These are phyloP conservation scores for Subanguina moxae DNA, from an alignment of 1,140 invertebrate genomes.

Conservation along the genomic window DNA sequence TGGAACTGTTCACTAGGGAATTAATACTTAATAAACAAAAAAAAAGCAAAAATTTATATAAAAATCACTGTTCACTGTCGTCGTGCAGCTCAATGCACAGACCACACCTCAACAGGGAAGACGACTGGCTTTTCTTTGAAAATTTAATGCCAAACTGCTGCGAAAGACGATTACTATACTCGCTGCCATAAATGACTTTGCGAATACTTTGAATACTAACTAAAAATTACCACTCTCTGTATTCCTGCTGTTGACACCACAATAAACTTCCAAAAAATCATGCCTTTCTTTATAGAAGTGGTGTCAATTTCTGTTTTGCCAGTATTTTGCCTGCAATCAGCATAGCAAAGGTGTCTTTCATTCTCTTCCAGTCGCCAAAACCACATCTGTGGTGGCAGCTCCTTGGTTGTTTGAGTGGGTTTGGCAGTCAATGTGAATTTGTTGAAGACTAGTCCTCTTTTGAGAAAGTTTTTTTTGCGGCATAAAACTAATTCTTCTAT, in stretches of 20 bases:
- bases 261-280: conserved; percentile 1
- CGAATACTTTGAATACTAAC: conserved; percentile 23
- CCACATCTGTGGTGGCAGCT: conserved; percentile 15
- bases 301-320: conserved; percentile 6
- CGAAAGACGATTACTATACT: conserved; percentile 25
- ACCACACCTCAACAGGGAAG: conserved; percentile 18
- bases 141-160: conserved; percentile 29
- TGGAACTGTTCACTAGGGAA: background rate
- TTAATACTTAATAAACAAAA: background rate
- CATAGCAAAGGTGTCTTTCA: conserved; percentile 18
- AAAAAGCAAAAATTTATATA: background rate
- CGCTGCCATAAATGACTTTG: conserved; percentile 21
- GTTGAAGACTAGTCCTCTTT: conserved; percentile 37
- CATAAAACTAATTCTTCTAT: conserved; percentile 44
- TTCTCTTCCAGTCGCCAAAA: conserved; percentile 31
- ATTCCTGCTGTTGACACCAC: too few species aligned
- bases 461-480: conserved; percentile 38
- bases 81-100: conserved; percentile 26
- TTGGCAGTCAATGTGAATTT: conserved; percentile 22
- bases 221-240: too few species aligned
- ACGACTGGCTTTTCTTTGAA: conserved; percentile 26
- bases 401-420: background rate
- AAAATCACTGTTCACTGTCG: too few species aligned
- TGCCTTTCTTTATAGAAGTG: conserved; percentile 6
- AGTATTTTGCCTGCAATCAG: conserved; percentile 10